These are phyloP conservation scores for Ditylenchus dipsaci DNA, from an alignment of 1,140 invertebrate genomes.

Conservation along the genomic window DNA sequence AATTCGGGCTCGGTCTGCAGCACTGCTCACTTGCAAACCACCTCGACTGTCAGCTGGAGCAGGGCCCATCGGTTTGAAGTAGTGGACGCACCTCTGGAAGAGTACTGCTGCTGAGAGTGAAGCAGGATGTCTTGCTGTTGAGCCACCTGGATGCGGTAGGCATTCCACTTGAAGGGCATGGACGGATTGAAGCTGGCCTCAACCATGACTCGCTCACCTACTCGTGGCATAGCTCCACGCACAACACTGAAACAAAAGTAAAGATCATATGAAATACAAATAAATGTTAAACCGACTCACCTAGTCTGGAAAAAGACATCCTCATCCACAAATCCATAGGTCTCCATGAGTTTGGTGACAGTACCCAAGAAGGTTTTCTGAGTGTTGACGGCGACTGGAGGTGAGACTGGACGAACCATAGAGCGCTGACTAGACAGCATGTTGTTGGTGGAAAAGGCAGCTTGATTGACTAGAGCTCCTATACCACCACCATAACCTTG, in stretches of 20 bases:
- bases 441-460: conserved; percentile 38
- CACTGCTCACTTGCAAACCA: conserved; percentile 11
- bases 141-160: conserved; percentile 70
- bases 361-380: conserved; percentile 86
- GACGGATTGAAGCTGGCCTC: conserved; percentile 84
- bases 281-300: conserved; percentile 56
- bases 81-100: neutral
- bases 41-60: neutral
- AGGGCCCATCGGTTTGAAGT: neutral
- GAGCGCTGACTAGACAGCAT: conserved; percentile 30
- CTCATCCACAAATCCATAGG: conserved; percentile 93
- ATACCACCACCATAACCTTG: conserved; percentile 51
- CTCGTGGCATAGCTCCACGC: conserved; percentile 73
- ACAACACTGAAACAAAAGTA: conserved; percentile 65
- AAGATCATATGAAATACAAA: no score
- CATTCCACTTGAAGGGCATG: conserved; percentile 98
- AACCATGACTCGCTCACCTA: conserved; percentile 82
- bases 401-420: conserved; percentile 1
- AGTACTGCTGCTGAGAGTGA: neutral
- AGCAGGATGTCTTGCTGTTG: neutral
- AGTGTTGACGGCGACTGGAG: conserved; percentile 63
- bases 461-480: conserved; percentile 43
- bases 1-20: neutral
- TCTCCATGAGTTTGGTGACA: conserved; percentile 87
- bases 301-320: conserved; percentile 91